Base-by-base conservation (phyloP, 2,797 vertebrate genomes). In the Lithobates sylvaticus region DNA sequence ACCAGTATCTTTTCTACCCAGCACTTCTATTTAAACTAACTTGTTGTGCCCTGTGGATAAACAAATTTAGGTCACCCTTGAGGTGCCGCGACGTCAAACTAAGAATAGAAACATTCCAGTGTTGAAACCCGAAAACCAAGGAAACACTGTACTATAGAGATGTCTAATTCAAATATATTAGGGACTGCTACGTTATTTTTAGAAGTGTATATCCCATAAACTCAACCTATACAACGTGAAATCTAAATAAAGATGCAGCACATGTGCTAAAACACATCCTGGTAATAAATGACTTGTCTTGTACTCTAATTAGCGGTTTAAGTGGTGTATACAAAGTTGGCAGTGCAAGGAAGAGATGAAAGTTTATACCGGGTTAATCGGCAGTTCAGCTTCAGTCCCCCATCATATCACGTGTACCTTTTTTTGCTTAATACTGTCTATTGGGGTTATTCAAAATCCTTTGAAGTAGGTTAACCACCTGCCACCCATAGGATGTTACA, bases 281-380 rank as follows among this genome's bases (percentile, higher is more conserved):
- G 34, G 70, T 79, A 72, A 80, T 85, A 85, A 85, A 85, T 85
- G 70, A 71, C 84, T 85, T 65, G 76, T 73, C 76, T 74, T 74
- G 77, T 85, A 73, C 42, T 67, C 70, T 85, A 73, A 78, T 85
- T 74, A 75, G 77, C n/a, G 42, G 77, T 65, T 79, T 67, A 75
- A 75, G 77, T 27, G 42, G 77, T 65, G 65, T 67, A 75, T 85
- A 85, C 58, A 85, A 74, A 80, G 7, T 61, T 74, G 0, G 39
- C 27, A 67, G 32, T 27, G 69, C 54, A 79, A 47, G 64, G 18
- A 39, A 67, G 42, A 64, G 68, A 64, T 50, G 10, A 84, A 78
- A 70, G 76, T 47, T 34, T 72, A 79, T 65, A 42, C 78, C 27
- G 5, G 61, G 67, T 80, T 79, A 65, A 36, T 65, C 44, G 32